Evolutionary conservation across 2,888 invertebrate genomes (phyloP), one percentile per base, ranked within the genome.

Genomic region (Portevinia maculata): DNA sequence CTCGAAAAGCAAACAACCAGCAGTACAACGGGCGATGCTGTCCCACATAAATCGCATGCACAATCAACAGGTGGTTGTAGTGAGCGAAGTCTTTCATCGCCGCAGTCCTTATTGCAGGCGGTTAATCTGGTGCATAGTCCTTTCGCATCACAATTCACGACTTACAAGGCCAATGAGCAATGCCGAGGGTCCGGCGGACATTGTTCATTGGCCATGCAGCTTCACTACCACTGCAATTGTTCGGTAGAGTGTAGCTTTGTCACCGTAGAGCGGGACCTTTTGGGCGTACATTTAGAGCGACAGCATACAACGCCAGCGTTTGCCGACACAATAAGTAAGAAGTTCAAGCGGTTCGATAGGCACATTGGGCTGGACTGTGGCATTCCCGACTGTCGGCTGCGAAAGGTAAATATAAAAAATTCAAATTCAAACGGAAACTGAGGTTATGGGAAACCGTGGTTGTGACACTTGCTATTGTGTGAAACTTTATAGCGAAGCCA

Each of bases 191-290:
- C 30, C 1, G 57, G 57, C n/a, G 11, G 11, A 7, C 21, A 28
- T 11, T 79, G 67, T 30, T 34, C 71, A 3, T 15, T 79, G 5
- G 34, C 62, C 1, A 53, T 64, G 64, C 73, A 84, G 89, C 96
- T 96, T 86, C 97, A 98, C 89, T 97, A 97, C 87, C 95, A 96
- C 74, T 97, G 97, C 21, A 15, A 37, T 21, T 67, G 65, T 11
- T 46, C 52, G 9, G 4, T 30, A 3, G 76, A 69, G 13, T 57
- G 48, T 8, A 41, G 13, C 8, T 60, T 75, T 28, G 19, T 48
- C 0, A 75, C 69, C 0, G 48, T 34, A 5, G 75, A 79, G 21
- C 17, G 53, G 0, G 79, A 79, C 28, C 32, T 65, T 3, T 6
- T 84, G 17, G 55, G 53, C 13, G 32, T 64, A 9, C 70, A 83